phyloP scores from a whole-genome alignment of 2,888 invertebrate genomes.

The Dasysyrphus albostriatus region DNA sequence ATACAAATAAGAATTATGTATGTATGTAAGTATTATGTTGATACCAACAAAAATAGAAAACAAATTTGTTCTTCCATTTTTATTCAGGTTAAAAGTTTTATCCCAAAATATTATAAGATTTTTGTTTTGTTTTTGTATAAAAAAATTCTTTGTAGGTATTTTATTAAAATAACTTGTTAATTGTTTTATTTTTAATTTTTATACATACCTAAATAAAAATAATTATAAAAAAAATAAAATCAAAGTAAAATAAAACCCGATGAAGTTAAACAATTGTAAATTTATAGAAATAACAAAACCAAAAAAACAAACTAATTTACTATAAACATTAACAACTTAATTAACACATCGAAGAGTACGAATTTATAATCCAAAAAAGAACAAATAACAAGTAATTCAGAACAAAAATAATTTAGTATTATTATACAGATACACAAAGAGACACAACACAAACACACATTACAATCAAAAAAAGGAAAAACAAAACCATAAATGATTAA shows the following conservation, averaged over 20 bases:
- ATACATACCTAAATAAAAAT: conserved; percentile 47
- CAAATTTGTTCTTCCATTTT: conserved; percentile 75
- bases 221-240: conserved; percentile 3
- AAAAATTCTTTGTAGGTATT: conserved; percentile 28
- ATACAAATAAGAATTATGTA: not conserved
- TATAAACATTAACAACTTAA: conserved; percentile 67
- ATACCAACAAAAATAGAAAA: conserved; percentile 50
- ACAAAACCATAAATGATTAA: conserved; percentile 57
- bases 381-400: conserved; percentile 25
- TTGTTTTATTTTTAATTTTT: conserved; percentile 61
- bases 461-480: conserved; percentile 74
- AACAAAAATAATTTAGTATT: conserved; percentile 49
- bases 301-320: conserved; percentile 41
- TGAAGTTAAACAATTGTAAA: conserved; percentile 62
- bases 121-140: conserved; percentile 26
- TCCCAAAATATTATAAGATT: conserved; percentile 62
- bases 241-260: conserved; percentile 40
- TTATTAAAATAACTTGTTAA: conserved; percentile 60
- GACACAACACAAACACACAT: conserved; percentile 54
- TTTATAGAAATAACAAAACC: conserved; percentile 39
- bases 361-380: conserved; percentile 72
- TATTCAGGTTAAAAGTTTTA: conserved; percentile 66
- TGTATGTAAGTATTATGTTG: conserved; percentile 53
- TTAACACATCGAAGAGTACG: conserved; percentile 76
- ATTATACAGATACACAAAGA: conserved; percentile 42